phyloP scores from a whole-genome alignment of 2,113 vertebrate species.

The Osmerus eperlanus region DNA sequence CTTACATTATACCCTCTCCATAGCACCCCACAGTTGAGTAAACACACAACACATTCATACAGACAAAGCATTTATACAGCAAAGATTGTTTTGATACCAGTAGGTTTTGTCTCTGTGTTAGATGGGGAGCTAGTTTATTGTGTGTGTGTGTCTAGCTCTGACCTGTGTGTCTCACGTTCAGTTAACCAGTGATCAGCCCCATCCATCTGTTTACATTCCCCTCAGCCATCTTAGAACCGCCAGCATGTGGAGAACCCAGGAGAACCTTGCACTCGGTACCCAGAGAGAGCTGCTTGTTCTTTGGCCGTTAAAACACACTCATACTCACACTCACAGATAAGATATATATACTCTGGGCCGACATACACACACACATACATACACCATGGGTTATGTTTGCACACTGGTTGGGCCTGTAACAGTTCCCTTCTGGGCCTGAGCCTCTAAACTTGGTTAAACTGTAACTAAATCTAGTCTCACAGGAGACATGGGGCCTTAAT shows the following conservation, averaged over 20 bases:
- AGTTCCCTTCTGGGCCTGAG: conserved; percentile 47
- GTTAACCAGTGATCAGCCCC: conserved; percentile 16
- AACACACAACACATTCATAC: conserved; percentile 18
- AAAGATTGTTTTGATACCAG: background rate
- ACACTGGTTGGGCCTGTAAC: conserved; percentile 48
- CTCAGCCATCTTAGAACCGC: background rate
- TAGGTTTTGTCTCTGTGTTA: conserved; percentile 9
- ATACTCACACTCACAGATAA: conserved; percentile 7
- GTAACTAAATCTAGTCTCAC: conserved; percentile 42
- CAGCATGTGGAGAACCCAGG: conserved; percentile 8
- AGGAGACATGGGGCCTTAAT: conserved; percentile 49
- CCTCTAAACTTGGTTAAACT: conserved; percentile 32
- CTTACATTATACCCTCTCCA: conserved; percentile 3
- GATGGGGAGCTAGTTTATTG: background rate
- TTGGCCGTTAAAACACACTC: conserved; percentile 22
- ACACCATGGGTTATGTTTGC: conserved; percentile 7
- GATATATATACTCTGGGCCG: background rate
- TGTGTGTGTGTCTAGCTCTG: conserved; percentile 4
- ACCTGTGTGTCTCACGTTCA: background rate
- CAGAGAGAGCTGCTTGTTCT: background rate
- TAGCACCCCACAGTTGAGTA: conserved; percentile 28
- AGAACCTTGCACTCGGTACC: conserved; percentile 3
- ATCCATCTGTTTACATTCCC: background rate
- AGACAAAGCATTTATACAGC: background rate
- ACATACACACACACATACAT: conserved; percentile 16